These are phyloP conservation scores for Eilema griseolum DNA, from an alignment of 2,888 invertebrate species.

Conservation along the genomic window DNA sequence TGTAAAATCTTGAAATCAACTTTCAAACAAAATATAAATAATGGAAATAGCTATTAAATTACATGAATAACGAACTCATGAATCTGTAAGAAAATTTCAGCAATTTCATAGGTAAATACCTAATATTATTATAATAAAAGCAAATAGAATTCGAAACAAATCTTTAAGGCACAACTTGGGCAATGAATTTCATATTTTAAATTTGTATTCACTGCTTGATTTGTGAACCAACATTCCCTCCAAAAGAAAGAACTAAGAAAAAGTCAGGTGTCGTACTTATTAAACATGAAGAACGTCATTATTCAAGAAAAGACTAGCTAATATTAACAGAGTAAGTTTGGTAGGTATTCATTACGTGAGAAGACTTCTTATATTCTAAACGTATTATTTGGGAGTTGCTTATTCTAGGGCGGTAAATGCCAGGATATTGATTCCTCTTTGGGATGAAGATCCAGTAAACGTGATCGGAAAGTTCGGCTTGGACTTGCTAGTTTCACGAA, in stretches of 20 bases:
- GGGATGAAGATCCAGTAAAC: neutral
- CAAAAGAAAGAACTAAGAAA: neutral
- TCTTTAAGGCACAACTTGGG: neutral
- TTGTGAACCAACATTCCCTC: neutral
- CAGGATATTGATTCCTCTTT: neutral
- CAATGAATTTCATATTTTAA: neutral
- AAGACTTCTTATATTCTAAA: neutral
- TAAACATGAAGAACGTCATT: neutral
- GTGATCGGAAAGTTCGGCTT: neutral
- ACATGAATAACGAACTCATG: no score
- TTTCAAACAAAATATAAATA: no score
- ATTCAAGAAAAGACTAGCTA: neutral
- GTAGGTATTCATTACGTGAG: neutral
- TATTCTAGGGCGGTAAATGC: neutral
- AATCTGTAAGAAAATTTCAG: no score
- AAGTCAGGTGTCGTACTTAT: neutral
- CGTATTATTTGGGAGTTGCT: neutral
- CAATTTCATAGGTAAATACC: no score
- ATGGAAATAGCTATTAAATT: no score
- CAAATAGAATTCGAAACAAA: no score
- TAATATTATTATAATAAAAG: no score
- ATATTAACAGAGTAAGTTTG: neutral
- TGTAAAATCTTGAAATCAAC: no score
- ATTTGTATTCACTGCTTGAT: neutral
- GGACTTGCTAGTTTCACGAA: neutral